phyloP scores from a whole-genome alignment of 2,113 vertebrate genomes.

The Cochlearius cochlearius region DNA sequence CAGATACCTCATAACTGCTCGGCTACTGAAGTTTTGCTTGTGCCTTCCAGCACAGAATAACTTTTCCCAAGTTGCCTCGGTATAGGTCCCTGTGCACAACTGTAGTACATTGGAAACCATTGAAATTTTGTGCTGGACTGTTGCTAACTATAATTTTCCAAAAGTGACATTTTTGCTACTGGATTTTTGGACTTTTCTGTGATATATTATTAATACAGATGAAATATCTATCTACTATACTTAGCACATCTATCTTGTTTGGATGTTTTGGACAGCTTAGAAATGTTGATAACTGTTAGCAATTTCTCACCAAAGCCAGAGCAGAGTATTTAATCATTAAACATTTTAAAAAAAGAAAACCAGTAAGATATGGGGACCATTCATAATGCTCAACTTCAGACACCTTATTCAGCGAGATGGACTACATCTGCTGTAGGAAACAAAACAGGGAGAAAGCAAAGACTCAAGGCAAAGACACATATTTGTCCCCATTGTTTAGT shows the following conservation, averaged over 20 bases:
- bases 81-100: background rate
- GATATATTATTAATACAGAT: background rate
- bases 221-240: background rate
- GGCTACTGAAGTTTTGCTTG: background rate
- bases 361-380: background rate
- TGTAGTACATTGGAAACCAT: background rate
- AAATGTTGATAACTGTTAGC: constrained; percentile 6
- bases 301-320: constrained; percentile 16
- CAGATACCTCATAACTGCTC: background rate
- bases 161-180: background rate
- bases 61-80: background rate
- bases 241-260: constrained; percentile 9
- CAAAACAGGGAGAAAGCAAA: background rate
- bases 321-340: background rate
- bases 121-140: background rate
- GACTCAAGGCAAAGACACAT: background rate
- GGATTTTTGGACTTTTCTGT: background rate
- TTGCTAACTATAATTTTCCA: background rate
- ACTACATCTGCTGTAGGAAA: background rate
- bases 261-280: background rate
- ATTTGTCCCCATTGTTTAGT: background rate
- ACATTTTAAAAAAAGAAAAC: background rate
- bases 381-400: background rate
- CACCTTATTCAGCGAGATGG: background rate
- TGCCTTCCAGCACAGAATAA: background rate